Evolutionary conservation across 2,888 invertebrate species (phyloP).

Genomic region (Drosophila silvestris): DNA sequence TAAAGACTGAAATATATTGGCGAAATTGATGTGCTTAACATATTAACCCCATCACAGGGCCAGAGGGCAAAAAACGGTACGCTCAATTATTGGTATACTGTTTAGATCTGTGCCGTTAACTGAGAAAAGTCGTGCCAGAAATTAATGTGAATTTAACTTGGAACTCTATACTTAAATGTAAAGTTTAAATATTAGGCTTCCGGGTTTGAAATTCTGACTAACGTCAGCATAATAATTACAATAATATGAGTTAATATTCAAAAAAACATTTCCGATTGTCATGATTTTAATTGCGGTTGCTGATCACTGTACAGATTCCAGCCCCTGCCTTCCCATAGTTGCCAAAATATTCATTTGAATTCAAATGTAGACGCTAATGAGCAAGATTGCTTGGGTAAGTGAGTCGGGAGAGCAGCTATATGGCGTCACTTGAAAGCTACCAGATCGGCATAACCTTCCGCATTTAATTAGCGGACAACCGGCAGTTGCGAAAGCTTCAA

Average conservation of each 20-base stretch:
- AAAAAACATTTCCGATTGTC: not conserved
- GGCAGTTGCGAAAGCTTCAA: constrained; percentile 46
- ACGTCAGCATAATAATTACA: not conserved
- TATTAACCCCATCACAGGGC: constrained; percentile 21
- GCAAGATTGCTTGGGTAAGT: constrained; percentile 1
- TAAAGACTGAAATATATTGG: constrained; percentile 43
- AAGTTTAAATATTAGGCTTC: not conserved
- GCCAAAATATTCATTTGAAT: constrained; percentile 28
- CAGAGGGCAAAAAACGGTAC: constrained; percentile 9
- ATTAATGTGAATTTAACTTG: not conserved
- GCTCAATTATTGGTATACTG: constrained; percentile 7
- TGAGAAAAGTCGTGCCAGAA: not conserved
- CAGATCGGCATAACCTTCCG: constrained; percentile 36
- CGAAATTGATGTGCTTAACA: constrained; percentile 39
- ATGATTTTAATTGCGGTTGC: not conserved
- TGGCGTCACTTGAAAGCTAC: constrained; percentile 30
- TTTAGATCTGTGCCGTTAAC: constrained; percentile 17
- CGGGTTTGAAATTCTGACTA: not conserved
- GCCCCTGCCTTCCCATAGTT: not conserved
- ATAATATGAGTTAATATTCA: not conserved
- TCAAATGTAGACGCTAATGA: constrained; percentile 42
- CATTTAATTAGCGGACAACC: constrained; percentile 45
- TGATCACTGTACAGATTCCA: not conserved
- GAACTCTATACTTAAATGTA: not conserved
- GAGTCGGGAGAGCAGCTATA: constrained; percentile 26